Percentiles rank a stretch among this genome's conserved stretches.
These are phyloP conservation scores for Halichoeres trimaculatus DNA, from an alignment of 2,113 vertebrate species.

Conservation along the genomic window DNA sequence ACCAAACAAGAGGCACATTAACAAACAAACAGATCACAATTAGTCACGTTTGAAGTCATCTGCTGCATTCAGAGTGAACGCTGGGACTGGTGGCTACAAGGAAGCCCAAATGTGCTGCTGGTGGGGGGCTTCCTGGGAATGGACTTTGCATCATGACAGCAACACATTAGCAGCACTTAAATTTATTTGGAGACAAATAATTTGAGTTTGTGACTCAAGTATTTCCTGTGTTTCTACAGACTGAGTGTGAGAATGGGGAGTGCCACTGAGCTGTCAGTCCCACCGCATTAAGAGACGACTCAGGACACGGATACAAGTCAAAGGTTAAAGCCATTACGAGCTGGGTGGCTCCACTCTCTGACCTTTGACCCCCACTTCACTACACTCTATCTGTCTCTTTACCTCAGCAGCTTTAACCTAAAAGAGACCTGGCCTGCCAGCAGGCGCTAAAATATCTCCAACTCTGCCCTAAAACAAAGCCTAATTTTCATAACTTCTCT, in stretches of 20 bases:
- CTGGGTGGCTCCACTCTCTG: conserved; percentile 73
- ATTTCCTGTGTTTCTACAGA: conserved; percentile 21
- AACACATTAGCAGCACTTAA: conserved; percentile 4
- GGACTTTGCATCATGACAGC: conserved; percentile 57
- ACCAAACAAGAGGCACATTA: conserved; percentile 69
- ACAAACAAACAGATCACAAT: conserved; percentile 77
- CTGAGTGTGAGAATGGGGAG: conserved; percentile 56
- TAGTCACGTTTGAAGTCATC: conserved; percentile 77
- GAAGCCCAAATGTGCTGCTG: conserved; percentile 45
- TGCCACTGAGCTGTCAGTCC: conserved; percentile 69
- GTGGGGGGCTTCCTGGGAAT: conserved; percentile 51
- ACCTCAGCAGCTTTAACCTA: conserved; percentile 28
- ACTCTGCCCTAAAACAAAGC: not conserved
- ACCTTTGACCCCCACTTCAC: conserved; percentile 67
- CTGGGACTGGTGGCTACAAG: conserved; percentile 44
- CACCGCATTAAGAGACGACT: conserved; percentile 63
- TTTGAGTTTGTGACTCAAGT: not conserved
- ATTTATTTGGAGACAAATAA: not conserved
- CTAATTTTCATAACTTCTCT: conserved; percentile 6
- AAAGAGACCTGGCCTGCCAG: conserved; percentile 27
- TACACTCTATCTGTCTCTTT: conserved; percentile 54
- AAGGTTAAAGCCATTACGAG: conserved; percentile 85
- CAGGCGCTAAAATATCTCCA: conserved; percentile 46
- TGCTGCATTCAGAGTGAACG: conserved; percentile 61
- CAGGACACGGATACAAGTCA: conserved; percentile 61